Percentiles rank a stretch among this genome's conserved stretches.
phyloP scores from a whole-genome alignment of 53 echinoderm and acorn worm species.

The Luidia sarsii region DNA sequence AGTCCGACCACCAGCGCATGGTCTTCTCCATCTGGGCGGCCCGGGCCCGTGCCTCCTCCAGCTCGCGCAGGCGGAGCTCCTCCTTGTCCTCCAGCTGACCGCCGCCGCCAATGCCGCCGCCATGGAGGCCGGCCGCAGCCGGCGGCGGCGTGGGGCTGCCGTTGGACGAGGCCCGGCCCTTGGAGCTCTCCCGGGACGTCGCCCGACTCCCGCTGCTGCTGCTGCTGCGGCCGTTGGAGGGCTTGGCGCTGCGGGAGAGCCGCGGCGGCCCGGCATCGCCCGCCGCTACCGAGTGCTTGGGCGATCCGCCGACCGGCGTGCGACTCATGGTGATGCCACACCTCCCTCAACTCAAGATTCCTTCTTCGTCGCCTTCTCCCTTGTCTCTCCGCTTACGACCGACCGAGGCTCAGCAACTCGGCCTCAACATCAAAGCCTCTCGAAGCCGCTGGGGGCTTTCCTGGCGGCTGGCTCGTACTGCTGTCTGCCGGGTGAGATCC shows the following conservation, averaged over 20 bases:
- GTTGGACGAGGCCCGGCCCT: constrained; percentile 21
- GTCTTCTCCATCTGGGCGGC: constrained; percentile 99
- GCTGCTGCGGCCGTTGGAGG: neutral
- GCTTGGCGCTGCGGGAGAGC: constrained; percentile 34
- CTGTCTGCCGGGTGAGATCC: too few relatives aligned
- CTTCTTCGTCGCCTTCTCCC: neutral
- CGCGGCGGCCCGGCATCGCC: too few relatives aligned
- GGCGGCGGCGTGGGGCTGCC: constrained; percentile 34
- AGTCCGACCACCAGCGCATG: constrained; percentile 99
- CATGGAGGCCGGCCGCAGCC: neutral
- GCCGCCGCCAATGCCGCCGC: constrained; percentile 43
- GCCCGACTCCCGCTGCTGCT: constrained; percentile 8
- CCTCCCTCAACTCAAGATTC: too few relatives aligned
- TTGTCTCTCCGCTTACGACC: neutral
- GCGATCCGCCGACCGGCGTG: constrained; percentile 25
- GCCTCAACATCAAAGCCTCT: too few relatives aligned
- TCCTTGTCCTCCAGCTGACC: constrained; percentile 79
- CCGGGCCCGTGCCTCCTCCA: constrained; percentile 87
- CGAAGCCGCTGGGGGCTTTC: too few relatives aligned
- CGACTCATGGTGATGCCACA: constrained; percentile 50
- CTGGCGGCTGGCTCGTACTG: neutral
- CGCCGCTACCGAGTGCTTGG: constrained; percentile 13
- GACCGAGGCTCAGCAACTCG: neutral
- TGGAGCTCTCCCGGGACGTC: constrained; percentile 28
- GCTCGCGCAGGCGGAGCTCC: constrained; percentile 81